Base-by-base conservation (phyloP, 1,140 invertebrate genomes). In the Calephelis virginiensis region DNA sequence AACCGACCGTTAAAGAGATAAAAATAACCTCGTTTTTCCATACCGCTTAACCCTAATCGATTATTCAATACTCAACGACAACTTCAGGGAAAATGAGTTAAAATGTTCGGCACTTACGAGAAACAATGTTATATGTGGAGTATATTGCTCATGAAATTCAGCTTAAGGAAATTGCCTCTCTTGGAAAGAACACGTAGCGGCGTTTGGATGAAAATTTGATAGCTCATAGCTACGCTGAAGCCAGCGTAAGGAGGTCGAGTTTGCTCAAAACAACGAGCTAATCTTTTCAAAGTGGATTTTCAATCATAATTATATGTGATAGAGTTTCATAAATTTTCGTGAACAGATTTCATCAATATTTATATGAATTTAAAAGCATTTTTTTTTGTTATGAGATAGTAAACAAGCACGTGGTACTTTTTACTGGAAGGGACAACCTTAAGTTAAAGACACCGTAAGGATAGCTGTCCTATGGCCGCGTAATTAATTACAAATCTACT, bases 101-200 rank as follows among this genome's bases (percentile, higher is more conserved):
- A 79, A 84, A 80, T 67, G 75, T 77, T 73, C 67, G 73, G 65
- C 72, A 70, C 74, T 81, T 80, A 81, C 70, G 70, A 70, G 68
- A 78, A 79, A 87, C 80, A 86, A 82, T 77, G 78, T 81, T 83
- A 81, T 75, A 84, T 78, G 73, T 76, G 80, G 76, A 83, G 79
- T 85, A 85, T 81, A 86, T 81, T 74, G 83, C 76, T 90, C 84
- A 83, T 90, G 82, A 88, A 90, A 87, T 80, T 86, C 72, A 80
- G 77, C 80, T 88, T 85, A 83, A 78, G 82, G 76, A 86, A 86
- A 90, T 90, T 90, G 86, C 85, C 77, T 80, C 74, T 78, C 72
- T 69, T 77, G 71, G 70, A 69, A 83, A 75, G 76, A 83, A 80
- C 73, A 76, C 75, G 78, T 76, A 76, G 79, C 79, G 70, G 69